Base-by-base conservation (phyloP, 53 echinoderm and acorn worm genomes). In the Astropecten irregularis region DNA sequence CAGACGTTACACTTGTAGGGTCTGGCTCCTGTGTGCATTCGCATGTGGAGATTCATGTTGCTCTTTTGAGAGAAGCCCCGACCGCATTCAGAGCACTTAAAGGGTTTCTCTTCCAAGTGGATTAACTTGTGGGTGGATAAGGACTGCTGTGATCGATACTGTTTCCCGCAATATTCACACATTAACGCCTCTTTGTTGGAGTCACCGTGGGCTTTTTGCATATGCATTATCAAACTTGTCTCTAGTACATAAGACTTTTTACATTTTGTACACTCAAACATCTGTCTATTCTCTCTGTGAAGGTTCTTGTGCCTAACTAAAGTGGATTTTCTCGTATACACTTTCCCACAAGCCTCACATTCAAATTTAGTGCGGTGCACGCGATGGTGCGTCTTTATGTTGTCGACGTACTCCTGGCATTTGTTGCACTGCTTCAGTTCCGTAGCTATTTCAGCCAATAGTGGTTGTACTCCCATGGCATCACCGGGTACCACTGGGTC, bases 1-100 rank as follows among this genome's bases (percentile, higher is more conserved):
- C 91, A 91, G 42, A 83, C 35, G 61, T 84, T 76, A 76, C 91
- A 91, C 38, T 87, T 71, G 59, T 91, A 91, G 8, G 91, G 91
- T 42, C 83, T 83, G 49, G 61, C 91, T 22, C 87, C 91, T 1
- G 91, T 91, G 79, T 91, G 91, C 19, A 71, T 76, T 9, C 91
- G 59, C 91, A 91, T 91, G 69, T 91, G 91, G 8, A 83, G 77
- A 15, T 60, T 77, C 83, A 91, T 87, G 20, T 91, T 87, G 7
- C 83, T 83, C 59, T 68, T 87, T 62, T 91, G 91, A 32, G 76
- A 76, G 59, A 91, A 91, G 19, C 91, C 91, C 37, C 91, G 76
- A 14, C 91, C 91, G 40, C 91, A 91, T 55, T 87, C 91, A 8
- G 66, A 49, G 56, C 91, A 91, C 63, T 82, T 87, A 46, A 87